Conservation (phyloP, 2,113 vertebrate genomes). For the Columbina picui region DNA sequence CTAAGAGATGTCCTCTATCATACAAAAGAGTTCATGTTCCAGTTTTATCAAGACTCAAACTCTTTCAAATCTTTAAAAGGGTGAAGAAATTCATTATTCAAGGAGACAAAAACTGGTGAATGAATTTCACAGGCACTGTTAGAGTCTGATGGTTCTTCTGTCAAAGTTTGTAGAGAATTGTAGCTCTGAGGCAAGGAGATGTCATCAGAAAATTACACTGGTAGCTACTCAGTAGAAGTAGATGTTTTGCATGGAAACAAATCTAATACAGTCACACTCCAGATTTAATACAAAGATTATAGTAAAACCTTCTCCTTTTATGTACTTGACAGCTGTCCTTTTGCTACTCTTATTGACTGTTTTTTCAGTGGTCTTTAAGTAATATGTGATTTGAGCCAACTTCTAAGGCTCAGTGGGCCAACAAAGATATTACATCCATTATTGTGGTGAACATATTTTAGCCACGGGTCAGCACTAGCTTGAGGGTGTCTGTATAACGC, state of each 20-base stretch:
- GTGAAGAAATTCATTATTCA: neutral
- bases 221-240: neutral
- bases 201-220: neutral
- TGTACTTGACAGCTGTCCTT: neutral
- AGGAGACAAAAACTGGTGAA: neutral
- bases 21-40: neutral
- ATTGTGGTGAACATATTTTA: neutral
- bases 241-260: neutral
- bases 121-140: neutral
- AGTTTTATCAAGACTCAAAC: neutral
- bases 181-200: neutral
- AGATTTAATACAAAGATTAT: neutral
- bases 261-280: neutral
- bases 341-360: neutral
- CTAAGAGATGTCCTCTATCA: neutral
- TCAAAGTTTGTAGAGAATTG: neutral
- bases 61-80: neutral
- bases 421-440: neutral
- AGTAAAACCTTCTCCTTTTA: neutral
- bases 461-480: conserved; percentile 23
- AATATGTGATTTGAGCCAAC: neutral
- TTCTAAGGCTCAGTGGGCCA: neutral
- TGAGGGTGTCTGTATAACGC: neutral
- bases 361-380: neutral
- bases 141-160: neutral